Conservation (phyloP, 2,888 invertebrate species). For the Hypselothyrea guttata region DNA sequence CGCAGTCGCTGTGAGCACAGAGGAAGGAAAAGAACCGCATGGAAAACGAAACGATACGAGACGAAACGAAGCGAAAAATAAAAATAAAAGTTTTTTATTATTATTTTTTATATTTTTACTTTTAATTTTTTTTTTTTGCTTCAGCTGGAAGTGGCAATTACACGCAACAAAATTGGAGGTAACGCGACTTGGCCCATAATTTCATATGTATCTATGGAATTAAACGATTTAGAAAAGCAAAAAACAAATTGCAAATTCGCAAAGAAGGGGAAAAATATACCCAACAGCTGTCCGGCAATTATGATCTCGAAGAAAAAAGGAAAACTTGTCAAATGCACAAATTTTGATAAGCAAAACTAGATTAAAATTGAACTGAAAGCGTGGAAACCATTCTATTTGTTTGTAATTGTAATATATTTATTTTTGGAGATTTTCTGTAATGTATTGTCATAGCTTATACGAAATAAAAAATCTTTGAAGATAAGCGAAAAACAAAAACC, state of each 20-base stretch:
- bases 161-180: slow-evolving; percentile 72
- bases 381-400: no score
- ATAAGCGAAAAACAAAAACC: no score
- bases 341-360: no score
- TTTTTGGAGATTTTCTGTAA: no score
- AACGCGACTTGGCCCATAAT: slow-evolving; percentile 53
- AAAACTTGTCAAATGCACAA: no score
- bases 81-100: slow-evolving; percentile 51
- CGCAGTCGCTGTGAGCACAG: slow-evolving; percentile 73
- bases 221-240: slow-evolving; percentile 44
- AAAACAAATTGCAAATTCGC: slow-evolving; percentile 15
- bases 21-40: slow-evolving; percentile 75
- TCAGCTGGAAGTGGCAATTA: slow-evolving; percentile 70
- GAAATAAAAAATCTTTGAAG: no score
- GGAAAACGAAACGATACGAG: slow-evolving; percentile 37
- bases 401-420: no score
- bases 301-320: slow-evolving; percentile 23
- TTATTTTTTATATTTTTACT: no score
- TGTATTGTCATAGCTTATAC: no score
- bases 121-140: slow-evolving; percentile 17
- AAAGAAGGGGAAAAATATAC: slow-evolving; percentile 10
- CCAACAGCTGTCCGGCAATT: slow-evolving; percentile 27
- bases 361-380: no score
- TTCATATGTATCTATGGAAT: slow-evolving; percentile 28
- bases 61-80: no score